These are phyloP conservation scores for Charina bottae DNA, from an alignment of 2,113 vertebrate species.

Conservation along the genomic window DNA sequence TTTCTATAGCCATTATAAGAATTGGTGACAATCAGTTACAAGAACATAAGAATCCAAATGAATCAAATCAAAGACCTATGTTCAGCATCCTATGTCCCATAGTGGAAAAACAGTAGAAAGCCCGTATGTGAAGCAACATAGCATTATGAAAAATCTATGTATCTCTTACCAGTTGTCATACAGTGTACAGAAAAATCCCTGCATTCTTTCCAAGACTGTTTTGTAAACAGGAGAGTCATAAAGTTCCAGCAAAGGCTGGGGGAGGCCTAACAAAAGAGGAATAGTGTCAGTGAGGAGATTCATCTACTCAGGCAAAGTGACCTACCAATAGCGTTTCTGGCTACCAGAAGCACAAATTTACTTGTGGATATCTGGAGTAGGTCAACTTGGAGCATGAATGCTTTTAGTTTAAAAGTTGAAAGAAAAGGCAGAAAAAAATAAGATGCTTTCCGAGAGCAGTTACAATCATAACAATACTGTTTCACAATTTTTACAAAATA, in stretches of 20 bases:
- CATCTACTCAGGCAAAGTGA: not conserved
- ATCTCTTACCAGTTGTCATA: constrained; percentile 91
- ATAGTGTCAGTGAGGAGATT: not conserved
- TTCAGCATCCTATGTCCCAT: not conserved
- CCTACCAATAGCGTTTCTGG: not conserved
- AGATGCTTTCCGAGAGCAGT: not conserved
- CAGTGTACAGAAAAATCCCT: constrained; percentile 90
- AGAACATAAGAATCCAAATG: not conserved
- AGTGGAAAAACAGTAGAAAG: not conserved
- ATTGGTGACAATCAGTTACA: not conserved
- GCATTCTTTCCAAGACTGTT: constrained; percentile 88
- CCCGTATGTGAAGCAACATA: not conserved
- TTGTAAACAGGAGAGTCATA: constrained; percentile 88
- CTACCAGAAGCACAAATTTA: not conserved
- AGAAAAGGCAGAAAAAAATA: not conserved
- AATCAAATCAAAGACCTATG: not conserved
- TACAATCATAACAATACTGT: not conserved
- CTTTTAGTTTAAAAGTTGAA: not conserved
- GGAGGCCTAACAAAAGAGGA: constrained; percentile 77
- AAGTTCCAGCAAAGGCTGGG: constrained; percentile 83
- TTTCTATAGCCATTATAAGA: not conserved
- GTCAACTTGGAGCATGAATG: not conserved
- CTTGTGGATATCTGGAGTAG: not conserved
- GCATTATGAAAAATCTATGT: rapidly evolving
- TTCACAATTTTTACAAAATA: not conserved